Conservation (phyloP, 2,888 invertebrate species). For the Nebria salina region DNA sequence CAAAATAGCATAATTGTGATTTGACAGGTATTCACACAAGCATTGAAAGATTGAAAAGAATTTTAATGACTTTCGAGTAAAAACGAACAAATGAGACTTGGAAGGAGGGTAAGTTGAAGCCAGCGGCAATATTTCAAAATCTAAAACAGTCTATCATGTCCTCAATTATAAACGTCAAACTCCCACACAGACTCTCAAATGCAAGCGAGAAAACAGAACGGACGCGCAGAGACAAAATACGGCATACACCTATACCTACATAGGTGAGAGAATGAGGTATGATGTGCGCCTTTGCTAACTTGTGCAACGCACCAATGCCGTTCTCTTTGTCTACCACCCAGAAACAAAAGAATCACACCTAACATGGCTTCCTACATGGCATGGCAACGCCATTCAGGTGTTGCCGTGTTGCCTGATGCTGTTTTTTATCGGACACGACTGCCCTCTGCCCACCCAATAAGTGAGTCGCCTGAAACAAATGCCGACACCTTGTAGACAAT, state of each 20-base stretch:
- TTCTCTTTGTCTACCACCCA: constrained; percentile 60
- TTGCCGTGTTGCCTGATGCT: constrained; percentile 59
- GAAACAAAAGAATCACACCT: constrained; percentile 61
- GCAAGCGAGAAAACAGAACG: constrained; percentile 11
- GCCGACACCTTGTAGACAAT: constrained; percentile 58
- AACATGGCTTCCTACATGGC: constrained; percentile 62
- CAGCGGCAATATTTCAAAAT: constrained; percentile 42
- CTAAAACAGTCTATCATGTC: constrained; percentile 55
- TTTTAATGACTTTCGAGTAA: constrained; percentile 29
- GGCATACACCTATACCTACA: constrained; percentile 35
- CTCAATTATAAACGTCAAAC: constrained; percentile 57
- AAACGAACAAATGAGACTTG: constrained; percentile 24
- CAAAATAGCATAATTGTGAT: not conserved
- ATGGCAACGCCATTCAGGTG: constrained; percentile 60
- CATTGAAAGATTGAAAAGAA: constrained; percentile 18
- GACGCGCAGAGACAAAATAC: constrained; percentile 48
- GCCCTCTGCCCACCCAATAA: constrained; percentile 62
- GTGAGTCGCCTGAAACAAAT: constrained; percentile 59
- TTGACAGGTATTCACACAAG: not conserved
- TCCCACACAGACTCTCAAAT: constrained; percentile 47
- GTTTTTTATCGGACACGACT: constrained; percentile 58
- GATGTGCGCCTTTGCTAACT: constrained; percentile 46
- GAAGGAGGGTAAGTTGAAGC: constrained; percentile 6
- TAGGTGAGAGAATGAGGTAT: constrained; percentile 37
- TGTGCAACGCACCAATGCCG: constrained; percentile 10